phyloP scores from a whole-genome alignment of 2,797 vertebrate genomes.

The Sebastes itinus region DNA sequence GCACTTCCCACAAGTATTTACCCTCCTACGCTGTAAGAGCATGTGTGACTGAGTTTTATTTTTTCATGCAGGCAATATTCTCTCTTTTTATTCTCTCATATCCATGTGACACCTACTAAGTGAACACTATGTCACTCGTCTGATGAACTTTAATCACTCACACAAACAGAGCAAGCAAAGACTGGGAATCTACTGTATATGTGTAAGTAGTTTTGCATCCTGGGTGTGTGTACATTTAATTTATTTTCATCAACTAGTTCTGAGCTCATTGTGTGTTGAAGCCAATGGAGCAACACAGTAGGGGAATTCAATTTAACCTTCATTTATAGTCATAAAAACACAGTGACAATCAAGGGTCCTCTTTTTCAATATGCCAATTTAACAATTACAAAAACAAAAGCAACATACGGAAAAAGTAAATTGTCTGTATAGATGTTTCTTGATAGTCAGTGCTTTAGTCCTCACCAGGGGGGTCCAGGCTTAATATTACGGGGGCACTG shows the following conservation, averaged over 20 bases:
- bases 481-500: too few species aligned
- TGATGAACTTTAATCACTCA: background rate
- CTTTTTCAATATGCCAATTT: background rate
- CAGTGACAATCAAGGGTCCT: background rate
- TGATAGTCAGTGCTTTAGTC: too few species aligned
- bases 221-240: background rate
- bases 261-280: background rate
- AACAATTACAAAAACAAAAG: too few species aligned
- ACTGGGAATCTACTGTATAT: background rate
- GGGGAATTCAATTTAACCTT: background rate
- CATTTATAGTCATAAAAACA: background rate
- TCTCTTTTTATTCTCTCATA: background rate
- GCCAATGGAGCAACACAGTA: background rate
- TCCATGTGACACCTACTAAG: background rate
- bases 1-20: background rate
- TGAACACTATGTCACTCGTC: background rate
- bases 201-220: background rate
- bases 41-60: background rate
- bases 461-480: too few species aligned
- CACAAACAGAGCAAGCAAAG: background rate
- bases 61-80: background rate
- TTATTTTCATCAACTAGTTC: background rate
- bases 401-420: too few species aligned
- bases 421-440: too few species aligned
- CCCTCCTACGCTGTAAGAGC: background rate